Conservation (phyloP, 2,888 invertebrate species). For the Clanis bilineata region DNA sequence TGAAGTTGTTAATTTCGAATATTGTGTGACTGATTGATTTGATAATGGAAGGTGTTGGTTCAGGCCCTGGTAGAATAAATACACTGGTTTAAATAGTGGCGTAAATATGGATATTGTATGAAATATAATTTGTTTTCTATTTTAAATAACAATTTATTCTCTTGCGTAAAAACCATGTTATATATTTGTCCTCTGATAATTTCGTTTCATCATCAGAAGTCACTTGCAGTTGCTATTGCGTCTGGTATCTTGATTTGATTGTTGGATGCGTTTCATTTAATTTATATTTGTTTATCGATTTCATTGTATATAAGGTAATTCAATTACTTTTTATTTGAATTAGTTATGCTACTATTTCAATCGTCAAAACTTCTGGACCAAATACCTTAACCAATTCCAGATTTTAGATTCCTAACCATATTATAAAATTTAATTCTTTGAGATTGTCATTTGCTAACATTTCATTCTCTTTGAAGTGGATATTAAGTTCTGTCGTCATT, state of each 20-base stretch:
- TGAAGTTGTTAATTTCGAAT: conserved; percentile 50
- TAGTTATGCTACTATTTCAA: no score
- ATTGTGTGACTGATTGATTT: neutral
- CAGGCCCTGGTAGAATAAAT: neutral
- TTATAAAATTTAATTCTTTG: neutral
- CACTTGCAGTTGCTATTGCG: no score
- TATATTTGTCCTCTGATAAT: no score
- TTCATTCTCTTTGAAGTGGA: neutral
- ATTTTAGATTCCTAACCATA: neutral
- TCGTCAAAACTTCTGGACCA: neutral
- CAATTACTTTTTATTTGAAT: no score
- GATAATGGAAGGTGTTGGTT: neutral
- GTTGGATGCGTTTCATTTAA: no score
- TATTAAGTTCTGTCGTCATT: neutral
- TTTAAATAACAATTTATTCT: no score
- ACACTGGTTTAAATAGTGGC: neutral
- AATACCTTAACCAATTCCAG: neutral
- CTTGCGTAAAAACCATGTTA: no score
- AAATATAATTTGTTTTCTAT: neutral
- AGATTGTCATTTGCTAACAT: neutral
- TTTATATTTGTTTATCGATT: no score
- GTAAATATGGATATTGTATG: neutral
- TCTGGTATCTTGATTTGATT: no score
- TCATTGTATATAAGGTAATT: no score
- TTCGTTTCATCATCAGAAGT: no score